phyloP scores from a whole-genome alignment of 2,113 vertebrate species.

The Turdus rufiventris region DNA sequence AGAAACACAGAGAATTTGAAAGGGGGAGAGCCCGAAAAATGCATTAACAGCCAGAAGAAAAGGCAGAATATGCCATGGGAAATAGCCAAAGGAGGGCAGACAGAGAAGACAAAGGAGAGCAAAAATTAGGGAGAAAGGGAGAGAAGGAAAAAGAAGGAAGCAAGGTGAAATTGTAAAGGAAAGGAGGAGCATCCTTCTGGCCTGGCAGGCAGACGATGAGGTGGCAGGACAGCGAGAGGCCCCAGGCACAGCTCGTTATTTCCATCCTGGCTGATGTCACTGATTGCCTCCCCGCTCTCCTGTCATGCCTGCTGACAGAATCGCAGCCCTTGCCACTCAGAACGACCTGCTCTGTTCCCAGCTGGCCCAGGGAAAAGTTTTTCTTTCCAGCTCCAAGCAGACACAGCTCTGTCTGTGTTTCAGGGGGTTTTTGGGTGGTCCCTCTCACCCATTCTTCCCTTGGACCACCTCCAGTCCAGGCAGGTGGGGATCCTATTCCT shows the following conservation, averaged over 20 bases:
- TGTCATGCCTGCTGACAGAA: conserved; percentile 9
- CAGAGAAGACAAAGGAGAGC: neutral
- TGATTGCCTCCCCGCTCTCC: conserved; percentile 34
- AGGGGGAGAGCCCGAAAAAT: neutral
- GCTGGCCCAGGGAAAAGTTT: neutral
- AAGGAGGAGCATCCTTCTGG: neutral
- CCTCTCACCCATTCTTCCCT: neutral
- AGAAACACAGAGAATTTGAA: neutral
- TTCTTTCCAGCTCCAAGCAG: neutral
- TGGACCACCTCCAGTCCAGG: neutral
- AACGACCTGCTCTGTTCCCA: neutral
- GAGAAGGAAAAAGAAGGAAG: neutral
- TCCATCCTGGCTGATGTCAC: conserved; percentile 54
- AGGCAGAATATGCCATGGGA: neutral
- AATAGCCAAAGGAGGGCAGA: neutral
- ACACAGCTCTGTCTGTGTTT: neutral
- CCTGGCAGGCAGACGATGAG: conserved; percentile 9
- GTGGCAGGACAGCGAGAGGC: conserved; percentile 16
- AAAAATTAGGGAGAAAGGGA: neutral
- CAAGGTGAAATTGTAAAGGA: neutral
- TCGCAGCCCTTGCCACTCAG: neutral
- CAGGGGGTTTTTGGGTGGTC: neutral
- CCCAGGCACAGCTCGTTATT: conserved; percentile 47
- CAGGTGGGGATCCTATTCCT: neutral
- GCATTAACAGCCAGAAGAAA: neutral